Conservation (phyloP, 2,113 vertebrate genomes). For the Lontra canadensis region DNA sequence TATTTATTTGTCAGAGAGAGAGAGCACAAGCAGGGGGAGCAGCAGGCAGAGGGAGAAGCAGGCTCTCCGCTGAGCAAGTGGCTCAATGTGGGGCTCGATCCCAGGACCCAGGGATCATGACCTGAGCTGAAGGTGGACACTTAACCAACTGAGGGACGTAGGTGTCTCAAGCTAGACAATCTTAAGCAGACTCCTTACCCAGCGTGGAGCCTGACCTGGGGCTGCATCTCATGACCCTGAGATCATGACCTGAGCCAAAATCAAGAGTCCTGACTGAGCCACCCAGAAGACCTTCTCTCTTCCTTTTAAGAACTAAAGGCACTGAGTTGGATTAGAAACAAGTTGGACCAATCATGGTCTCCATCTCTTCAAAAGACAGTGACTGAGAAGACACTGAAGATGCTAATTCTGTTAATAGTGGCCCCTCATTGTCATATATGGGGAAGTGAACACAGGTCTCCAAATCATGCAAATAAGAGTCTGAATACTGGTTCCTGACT, state of each 20-base stretch:
- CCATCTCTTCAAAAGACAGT: neutral
- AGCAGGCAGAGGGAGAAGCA: neutral
- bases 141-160: neutral
- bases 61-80: neutral
- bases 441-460: neutral
- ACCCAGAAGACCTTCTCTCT: neutral
- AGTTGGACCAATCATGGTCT: too few relatives aligned
- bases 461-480: neutral
- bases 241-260: neutral
- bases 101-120: neutral
- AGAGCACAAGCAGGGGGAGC: neutral
- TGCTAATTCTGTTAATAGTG: neutral
- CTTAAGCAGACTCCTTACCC: neutral
- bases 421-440: neutral
- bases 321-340: neutral
- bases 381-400: neutral
- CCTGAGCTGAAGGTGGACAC: neutral
- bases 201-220: neutral
- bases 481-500: neutral
- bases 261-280: neutral
- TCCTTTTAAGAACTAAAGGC: neutral
- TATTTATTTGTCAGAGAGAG: neutral
- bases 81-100: neutral
- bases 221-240: neutral
- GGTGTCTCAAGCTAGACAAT: neutral